These are phyloP conservation scores for Aegotheles bennettii DNA, from an alignment of 2,113 vertebrate genomes.

Conservation along the genomic window DNA sequence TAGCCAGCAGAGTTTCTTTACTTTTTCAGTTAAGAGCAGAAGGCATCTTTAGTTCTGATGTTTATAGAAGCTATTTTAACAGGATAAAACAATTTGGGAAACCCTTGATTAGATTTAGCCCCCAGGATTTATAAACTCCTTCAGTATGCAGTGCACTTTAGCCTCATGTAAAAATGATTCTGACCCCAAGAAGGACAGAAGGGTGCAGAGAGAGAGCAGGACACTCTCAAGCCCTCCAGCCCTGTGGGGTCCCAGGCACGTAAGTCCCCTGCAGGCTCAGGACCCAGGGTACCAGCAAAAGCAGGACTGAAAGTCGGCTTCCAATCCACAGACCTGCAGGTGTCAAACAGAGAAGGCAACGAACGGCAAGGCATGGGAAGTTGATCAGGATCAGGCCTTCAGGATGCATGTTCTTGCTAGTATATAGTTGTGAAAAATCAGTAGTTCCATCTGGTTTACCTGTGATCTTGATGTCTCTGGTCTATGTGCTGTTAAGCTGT, in stretches of 20 bases:
- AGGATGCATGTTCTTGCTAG: neutral
- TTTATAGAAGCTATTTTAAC: neutral
- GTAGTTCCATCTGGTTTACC: neutral
- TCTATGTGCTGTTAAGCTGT: neutral
- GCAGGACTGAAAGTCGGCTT: neutral
- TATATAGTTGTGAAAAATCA: neutral
- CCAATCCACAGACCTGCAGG: neutral
- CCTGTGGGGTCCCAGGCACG: accelerated
- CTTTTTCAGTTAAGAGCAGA: neutral
- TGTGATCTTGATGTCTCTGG: neutral
- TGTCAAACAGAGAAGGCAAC: neutral
- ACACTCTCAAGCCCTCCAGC: accelerated
- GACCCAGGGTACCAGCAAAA: neutral
- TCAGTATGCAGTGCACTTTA: neutral
- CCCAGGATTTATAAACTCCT: neutral
- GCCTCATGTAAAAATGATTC: neutral
- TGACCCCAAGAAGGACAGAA: neutral
- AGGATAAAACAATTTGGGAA: neutral
- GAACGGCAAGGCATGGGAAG: neutral
- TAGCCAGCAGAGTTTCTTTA: neutral
- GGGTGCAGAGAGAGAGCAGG: neutral
- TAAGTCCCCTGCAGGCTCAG: neutral
- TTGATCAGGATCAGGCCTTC: neutral
- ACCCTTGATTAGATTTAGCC: neutral
- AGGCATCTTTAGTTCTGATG: neutral